Conservation (phyloP, 2,888 invertebrate species). For the Drosophila multiciliata region DNA sequence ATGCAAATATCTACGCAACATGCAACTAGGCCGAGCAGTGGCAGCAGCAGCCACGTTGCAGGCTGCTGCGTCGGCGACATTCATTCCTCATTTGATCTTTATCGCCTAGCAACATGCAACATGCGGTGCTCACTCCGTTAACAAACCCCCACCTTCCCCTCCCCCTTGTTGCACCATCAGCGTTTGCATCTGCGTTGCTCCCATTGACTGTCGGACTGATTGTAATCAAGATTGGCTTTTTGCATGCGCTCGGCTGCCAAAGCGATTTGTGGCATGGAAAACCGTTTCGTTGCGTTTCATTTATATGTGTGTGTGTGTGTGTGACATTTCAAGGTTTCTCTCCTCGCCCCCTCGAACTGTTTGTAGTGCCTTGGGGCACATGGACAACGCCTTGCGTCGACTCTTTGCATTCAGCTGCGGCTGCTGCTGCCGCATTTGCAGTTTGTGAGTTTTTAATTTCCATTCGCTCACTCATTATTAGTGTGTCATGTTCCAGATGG, state of each 20-base stretch:
- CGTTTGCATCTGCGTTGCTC: slow-evolving; percentile 35
- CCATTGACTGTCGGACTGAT: slow-evolving; percentile 65
- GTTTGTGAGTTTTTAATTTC: slow-evolving; percentile 66
- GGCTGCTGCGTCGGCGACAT: slow-evolving; percentile 75
- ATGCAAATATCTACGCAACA: slow-evolving; percentile 77
- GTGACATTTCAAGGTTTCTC: slow-evolving; percentile 74
- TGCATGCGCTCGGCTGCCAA: slow-evolving; percentile 71
- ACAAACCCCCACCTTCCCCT: neutral
- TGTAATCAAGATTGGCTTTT: slow-evolving; percentile 81
- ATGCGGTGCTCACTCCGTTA: slow-evolving; percentile 36
- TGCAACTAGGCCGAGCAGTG: slow-evolving; percentile 56
- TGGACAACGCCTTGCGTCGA: slow-evolving; percentile 19
- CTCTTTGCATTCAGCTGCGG: slow-evolving; percentile 1
- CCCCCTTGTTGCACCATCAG: slow-evolving; percentile 5
- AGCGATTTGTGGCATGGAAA: slow-evolving; percentile 75
- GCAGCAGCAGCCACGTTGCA: slow-evolving; percentile 22
- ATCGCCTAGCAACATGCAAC: slow-evolving; percentile 78
- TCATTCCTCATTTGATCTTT: slow-evolving; percentile 81
- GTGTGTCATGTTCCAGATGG: slow-evolving; percentile 54
- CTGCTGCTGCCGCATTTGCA: slow-evolving; percentile 39
- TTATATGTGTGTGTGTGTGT: slow-evolving; percentile 52
- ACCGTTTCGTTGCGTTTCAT: slow-evolving; percentile 58
- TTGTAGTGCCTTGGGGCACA: slow-evolving; percentile 17
- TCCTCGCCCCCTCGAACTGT: neutral
- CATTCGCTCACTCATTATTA: slow-evolving; percentile 57